Base-by-base conservation (phyloP, 53 echinoderm and acorn worm species). In the Mesocentrotus franciscanus region DNA sequence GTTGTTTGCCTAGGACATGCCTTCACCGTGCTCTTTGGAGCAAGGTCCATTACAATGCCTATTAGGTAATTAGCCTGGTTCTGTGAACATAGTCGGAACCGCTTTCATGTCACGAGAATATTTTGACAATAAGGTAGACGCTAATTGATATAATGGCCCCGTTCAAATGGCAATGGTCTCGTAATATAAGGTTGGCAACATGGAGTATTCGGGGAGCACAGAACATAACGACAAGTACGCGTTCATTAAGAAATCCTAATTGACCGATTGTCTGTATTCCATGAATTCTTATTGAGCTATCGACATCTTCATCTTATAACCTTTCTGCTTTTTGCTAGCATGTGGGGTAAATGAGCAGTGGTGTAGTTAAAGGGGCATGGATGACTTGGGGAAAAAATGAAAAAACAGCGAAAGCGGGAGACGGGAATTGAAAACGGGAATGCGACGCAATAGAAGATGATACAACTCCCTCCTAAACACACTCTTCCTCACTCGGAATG, bases 111-210 rank as follows among this genome's bases (percentile, higher is more conserved):
- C 64, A 64, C 92, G 29, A 29, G 64, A 64, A 64, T 91, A 59
- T 87, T 87, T 59, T 87, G 87, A 87, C 87, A 87, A 87, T 87
- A 87, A 87, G 59, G 87, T 57, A 87, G 91, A 32, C 91, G 15
- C 91, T 91, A 91, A 91, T 91, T 91, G 70, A 91, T 66, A 62
- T 91, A 91, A 91, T 91, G 91, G 91, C 91, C 91, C 91, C 30
- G 34, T 34, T 10, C 26, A 87, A 87, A 87, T 57, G 87, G 26
- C 87, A 87, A 58, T 58, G 24, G 26, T 14, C 56, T 87, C 84
- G 75, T 75, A 75, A 32, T 76, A 76, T 32, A 30, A 76, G 36
- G 11, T 1, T 81, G 36, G 18, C 81, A 81, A 39, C 81, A 81
- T 81, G 42, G 34, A 36, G 22, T 39, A 81, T 20, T 0, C 6